Conservation (phyloP, 1,140 invertebrate genomes). For the Phymorhynchus buccinoides region DNA sequence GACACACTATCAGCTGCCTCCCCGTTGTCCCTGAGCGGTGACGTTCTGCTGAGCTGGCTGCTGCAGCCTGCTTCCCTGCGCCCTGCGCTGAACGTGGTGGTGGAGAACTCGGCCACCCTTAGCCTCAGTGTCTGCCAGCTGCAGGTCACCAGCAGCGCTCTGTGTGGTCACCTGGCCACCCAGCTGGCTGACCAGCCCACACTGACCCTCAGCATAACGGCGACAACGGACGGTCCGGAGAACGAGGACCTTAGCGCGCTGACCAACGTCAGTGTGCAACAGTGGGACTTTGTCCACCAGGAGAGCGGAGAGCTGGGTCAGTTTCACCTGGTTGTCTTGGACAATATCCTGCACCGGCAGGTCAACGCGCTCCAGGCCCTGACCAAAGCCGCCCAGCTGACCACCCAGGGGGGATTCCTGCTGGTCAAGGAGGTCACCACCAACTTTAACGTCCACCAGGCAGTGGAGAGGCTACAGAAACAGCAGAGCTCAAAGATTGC, state of each 20-base stretch:
- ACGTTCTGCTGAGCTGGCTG: constrained; percentile 56
- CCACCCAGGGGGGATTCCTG: constrained; percentile 84
- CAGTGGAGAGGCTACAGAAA: too few relatives aligned
- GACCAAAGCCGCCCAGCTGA: constrained; percentile 75
- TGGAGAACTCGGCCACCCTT: constrained; percentile 84
- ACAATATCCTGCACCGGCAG: constrained; percentile 71
- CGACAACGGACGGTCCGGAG: constrained; percentile 61
- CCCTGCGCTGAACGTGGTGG: constrained; percentile 77
- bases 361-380: constrained; percentile 67
- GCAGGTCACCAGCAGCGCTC: constrained; percentile 56
- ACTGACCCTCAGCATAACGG: constrained; percentile 71
- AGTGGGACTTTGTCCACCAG: constrained; percentile 68
- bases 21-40: constrained; percentile 48
- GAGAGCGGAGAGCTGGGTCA: constrained; percentile 52
- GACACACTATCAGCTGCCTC: constrained; percentile 39
- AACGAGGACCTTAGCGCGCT: constrained; percentile 62
- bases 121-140: constrained; percentile 87
- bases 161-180: constrained; percentile 61
- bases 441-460: constrained; percentile 69
- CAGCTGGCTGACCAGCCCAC: constrained; percentile 70
- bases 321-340: constrained; percentile 68
- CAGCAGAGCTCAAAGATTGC: too few relatives aligned
- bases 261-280: constrained; percentile 61
- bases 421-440: constrained; percentile 82
- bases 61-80: constrained; percentile 53